Percentiles rank a stretch among this genome's conserved stretches.
Conservation (phyloP, 2,888 invertebrate species). For the Cheiracanthium punctorium region DNA sequence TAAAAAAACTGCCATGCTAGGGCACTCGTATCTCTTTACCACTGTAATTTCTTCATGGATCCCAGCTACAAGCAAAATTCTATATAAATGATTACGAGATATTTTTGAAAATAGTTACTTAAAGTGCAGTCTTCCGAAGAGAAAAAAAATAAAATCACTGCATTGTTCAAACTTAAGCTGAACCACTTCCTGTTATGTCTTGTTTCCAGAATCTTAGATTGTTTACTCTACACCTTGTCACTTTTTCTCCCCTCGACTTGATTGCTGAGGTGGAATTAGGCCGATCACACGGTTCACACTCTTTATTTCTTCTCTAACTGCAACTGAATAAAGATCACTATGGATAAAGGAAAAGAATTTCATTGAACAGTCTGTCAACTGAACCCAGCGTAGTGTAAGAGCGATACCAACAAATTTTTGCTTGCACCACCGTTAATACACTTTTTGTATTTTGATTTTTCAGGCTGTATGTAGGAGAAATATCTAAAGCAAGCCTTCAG, state of each 20-base stretch:
- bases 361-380: constrained; percentile 44
- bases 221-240: constrained; percentile 20
- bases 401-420: constrained; percentile 58
- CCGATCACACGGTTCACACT: constrained; percentile 39
- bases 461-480: no score
- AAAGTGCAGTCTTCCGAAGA: not conserved
- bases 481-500: no score
- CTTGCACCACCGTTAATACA: constrained; percentile 52
- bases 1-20: no score
- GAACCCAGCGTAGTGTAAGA: constrained; percentile 30
- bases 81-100: no score
- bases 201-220: constrained; percentile 33
- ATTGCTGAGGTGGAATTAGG: constrained; percentile 40
- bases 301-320: constrained; percentile 28
- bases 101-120: not conserved
- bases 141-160: not conserved
- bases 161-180: constrained; percentile 12
- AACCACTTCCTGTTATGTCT: constrained; percentile 30
- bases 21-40: no score
- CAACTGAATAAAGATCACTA: constrained; percentile 13
- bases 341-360: constrained; percentile 38
- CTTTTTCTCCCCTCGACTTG: constrained; percentile 9
- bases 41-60: no score
- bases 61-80: no score
- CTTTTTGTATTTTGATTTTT: no score